Evolutionary conservation across 37 sponge, comb jelly and placozoan species (phyloP).

Genomic region (Cliona cf. orientalis): DNA sequence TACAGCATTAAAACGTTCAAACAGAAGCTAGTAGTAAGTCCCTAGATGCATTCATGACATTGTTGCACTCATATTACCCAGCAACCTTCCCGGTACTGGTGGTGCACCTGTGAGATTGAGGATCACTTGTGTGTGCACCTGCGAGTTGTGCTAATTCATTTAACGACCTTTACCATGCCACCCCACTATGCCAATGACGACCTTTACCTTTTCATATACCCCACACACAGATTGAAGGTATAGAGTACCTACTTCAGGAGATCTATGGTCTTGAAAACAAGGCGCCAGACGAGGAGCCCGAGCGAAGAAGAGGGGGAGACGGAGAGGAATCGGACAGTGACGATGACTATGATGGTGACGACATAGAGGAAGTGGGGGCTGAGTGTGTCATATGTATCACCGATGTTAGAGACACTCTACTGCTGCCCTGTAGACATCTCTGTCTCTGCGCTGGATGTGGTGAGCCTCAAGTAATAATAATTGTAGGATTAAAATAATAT

Average conservation of each 20-base stretch:
- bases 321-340: conserved; percentile 23
- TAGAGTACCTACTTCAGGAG: conserved; percentile 85
- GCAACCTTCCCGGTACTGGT: no score
- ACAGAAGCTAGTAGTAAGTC: conserved; percentile 61
- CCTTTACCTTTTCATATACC: no score
- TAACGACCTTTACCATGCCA: no score
- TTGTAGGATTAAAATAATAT: background rate
- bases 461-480: conserved; percentile 5
- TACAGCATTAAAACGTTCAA: conserved; percentile 55
- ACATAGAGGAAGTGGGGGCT: conserved; percentile 69
- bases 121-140: background rate
- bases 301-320: conserved; percentile 6
- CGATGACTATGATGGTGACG: conserved; percentile 35
- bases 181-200: background rate
- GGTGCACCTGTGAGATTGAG: no score
- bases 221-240: conserved; percentile 49
- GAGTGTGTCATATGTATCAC: conserved; percentile 91
- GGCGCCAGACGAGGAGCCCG: conserved; percentile 16
- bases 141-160: background rate
- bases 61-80: background rate
- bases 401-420: conserved; percentile 74
- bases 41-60: background rate
- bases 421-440: conserved; percentile 88
- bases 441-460: conserved; percentile 84
- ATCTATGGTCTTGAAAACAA: conserved; percentile 94